phyloP scores from a whole-genome alignment of 2,113 vertebrate species.

The Rhynchopsitta pachyrhyncha region DNA sequence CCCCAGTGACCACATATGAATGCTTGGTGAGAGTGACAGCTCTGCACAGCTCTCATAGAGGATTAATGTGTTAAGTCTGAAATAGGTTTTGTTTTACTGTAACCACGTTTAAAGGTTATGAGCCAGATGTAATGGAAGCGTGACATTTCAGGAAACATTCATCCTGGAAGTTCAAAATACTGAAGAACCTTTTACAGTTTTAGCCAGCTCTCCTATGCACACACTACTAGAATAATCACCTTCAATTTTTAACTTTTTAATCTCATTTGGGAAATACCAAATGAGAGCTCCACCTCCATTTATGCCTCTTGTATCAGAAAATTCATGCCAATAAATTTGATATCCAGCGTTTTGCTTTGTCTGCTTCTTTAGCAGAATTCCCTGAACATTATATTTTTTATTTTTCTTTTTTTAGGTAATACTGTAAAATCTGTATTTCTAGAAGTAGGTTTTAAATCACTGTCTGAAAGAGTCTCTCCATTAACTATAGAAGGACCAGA shows the following conservation, averaged over 20 bases:
- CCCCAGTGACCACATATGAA: not conserved
- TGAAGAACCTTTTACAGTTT: not conserved
- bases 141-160: conserved; percentile 45
- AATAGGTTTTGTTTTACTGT: not conserved
- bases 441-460: not conserved
- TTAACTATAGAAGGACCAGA: not conserved
- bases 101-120: conserved; percentile 39
- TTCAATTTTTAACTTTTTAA: not conserved
- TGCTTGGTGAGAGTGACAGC: not conserved
- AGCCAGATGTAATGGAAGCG: conserved; percentile 15
- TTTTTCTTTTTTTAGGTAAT: not conserved
- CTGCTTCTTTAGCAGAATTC: not conserved
- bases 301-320: not conserved
- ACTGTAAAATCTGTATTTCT: not conserved
- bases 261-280: not conserved
- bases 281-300: not conserved
- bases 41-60: not conserved
- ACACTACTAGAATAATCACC: not conserved
- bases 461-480: not conserved
- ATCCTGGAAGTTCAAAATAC: not conserved
- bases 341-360: not conserved
- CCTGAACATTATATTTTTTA: not conserved
- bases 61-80: not conserved
- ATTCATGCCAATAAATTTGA: not conserved
- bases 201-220: not conserved